A percentile compares a stretch with the other conserved stretches of the same genome.
Conservation (phyloP, 2,797 vertebrate genomes). For the Zalophus californianus region DNA sequence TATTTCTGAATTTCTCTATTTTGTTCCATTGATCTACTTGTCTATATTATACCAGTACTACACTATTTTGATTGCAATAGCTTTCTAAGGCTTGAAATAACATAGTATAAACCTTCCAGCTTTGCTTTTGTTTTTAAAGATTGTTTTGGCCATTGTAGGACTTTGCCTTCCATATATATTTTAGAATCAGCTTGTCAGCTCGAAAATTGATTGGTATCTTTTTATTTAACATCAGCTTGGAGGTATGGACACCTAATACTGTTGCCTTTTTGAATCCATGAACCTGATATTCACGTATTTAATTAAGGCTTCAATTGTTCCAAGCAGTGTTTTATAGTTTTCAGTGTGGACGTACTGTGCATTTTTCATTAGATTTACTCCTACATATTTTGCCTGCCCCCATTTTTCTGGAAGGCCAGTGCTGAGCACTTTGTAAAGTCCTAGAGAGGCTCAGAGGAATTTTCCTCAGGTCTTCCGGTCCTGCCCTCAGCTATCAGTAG, state of each 20-base stretch:
- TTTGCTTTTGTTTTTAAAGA: background rate
- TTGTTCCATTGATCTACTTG: background rate
- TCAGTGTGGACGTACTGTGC: background rate
- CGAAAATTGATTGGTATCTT: background rate
- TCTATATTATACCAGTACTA: background rate
- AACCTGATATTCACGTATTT: background rate
- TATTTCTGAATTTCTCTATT: background rate
- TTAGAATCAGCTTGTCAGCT: background rate
- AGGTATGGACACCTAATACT: background rate
- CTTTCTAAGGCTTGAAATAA: conserved; percentile 10
- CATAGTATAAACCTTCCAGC: background rate
- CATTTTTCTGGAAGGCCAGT: background rate
- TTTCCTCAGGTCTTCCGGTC: background rate
- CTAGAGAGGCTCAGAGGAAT: background rate
- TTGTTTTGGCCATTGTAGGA: background rate
- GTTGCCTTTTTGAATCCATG: background rate
- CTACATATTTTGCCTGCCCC: background rate
- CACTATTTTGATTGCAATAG: background rate
- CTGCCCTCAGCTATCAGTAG: background rate
- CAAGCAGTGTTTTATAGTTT: background rate
- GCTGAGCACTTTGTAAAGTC: background rate
- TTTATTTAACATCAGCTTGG: background rate
- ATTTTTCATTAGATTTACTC: background rate
- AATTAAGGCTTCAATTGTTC: background rate
- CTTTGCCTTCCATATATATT: background rate